Percentiles rank a stretch among this genome's conserved stretches.
Conservation (phyloP, 2,113 vertebrate species). For the Sinocyclocheilus anophthalmus region DNA sequence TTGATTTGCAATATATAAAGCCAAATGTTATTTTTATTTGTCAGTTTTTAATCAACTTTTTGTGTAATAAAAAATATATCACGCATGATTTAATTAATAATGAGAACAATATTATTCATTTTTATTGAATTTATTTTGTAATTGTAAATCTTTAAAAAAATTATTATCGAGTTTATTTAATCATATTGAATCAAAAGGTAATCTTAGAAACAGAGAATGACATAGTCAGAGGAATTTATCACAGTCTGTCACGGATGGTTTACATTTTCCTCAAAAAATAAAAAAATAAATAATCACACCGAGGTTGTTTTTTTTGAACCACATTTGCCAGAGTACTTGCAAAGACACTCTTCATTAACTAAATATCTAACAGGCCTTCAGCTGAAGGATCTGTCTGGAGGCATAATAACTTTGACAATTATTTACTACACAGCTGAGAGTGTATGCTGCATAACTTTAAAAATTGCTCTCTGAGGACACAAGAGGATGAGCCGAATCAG, state of each 20-base stretch:
- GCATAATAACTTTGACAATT: conserved; percentile 58
- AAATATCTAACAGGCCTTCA: conserved; percentile 65
- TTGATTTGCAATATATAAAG: no score
- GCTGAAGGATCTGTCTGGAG: conserved; percentile 51
- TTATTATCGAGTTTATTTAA: background rate
- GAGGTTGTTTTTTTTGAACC: conserved; percentile 59
- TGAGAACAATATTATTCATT: background rate
- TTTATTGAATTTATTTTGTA: background rate
- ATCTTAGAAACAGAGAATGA: conserved; percentile 31
- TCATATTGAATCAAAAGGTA: background rate
- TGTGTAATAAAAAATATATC: no score
- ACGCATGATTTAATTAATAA: background rate
- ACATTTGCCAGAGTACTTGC: conserved; percentile 62
- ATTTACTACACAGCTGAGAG: conserved; percentile 64
- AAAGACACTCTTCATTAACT: conserved; percentile 60
- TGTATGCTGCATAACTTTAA: conserved; percentile 33
- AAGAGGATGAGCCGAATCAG: conserved; percentile 52
- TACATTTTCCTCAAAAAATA: conserved; percentile 60
- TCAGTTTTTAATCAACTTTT: no score
- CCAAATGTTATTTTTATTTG: no score
- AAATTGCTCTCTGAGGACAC: conserved; percentile 55
- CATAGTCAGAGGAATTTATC: conserved; percentile 53
- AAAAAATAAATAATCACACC: conserved; percentile 50
- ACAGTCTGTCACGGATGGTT: conserved; percentile 56
- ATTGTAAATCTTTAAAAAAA: background rate